phyloP scores from a whole-genome alignment of 1,140 invertebrate genomes.

The Spodoptera litura region DNA sequence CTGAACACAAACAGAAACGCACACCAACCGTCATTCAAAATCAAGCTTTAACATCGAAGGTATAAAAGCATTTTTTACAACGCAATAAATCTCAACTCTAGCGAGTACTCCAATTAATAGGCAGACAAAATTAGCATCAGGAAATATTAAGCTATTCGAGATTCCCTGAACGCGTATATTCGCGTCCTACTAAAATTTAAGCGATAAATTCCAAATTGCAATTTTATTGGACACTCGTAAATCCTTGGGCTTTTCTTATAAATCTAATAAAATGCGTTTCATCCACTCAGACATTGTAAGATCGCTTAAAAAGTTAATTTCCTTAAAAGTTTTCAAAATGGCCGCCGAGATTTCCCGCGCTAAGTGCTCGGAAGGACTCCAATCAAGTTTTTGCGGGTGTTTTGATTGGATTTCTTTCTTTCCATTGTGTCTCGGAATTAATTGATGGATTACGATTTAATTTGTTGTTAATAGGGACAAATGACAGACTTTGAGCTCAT shows the following conservation, averaged over 20 bases:
- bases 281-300: constrained; percentile 32
- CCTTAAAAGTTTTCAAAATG: constrained; percentile 32
- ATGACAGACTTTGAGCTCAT: neutral
- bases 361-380: constrained; percentile 23
- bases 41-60: neutral
- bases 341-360: constrained; percentile 14
- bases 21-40: neutral
- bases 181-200: constrained; percentile 2
- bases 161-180: neutral
- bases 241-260: constrained; percentile 31
- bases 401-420: constrained; percentile 34
- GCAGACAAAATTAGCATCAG: constrained; percentile 31
- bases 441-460: constrained; percentile 27
- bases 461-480: neutral
- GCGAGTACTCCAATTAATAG: constrained; percentile 18
- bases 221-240: constrained; percentile 45
- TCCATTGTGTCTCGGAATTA: constrained; percentile 3
- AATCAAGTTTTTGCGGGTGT: constrained; percentile 22
- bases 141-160: constrained; percentile 11
- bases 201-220: constrained; percentile 41
- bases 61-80: constrained; percentile 18
- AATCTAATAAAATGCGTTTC: constrained; percentile 46
- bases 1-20: neutral
- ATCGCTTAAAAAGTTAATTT: constrained; percentile 46
- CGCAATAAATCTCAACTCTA: constrained; percentile 1